phyloP scores from a whole-genome alignment of 2,797 vertebrate species.

The Odontamblyopus lacepedii region DNA sequence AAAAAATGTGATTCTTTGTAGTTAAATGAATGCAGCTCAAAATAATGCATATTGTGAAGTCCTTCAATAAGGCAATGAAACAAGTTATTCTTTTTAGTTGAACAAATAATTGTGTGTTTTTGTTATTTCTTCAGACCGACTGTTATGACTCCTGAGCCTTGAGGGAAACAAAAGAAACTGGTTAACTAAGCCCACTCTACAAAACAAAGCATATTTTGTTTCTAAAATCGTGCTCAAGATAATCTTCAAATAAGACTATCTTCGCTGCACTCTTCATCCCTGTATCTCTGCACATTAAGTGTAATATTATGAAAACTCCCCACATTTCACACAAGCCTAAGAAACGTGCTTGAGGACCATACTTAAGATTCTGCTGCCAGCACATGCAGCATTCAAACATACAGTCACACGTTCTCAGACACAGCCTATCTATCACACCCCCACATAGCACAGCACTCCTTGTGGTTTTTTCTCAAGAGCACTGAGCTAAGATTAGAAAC shows the following conservation, averaged over 20 bases:
- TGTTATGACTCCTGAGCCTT: constrained; percentile 15
- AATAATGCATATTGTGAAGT: neutral
- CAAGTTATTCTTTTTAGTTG: neutral
- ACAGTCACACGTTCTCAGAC: constrained; percentile 18
- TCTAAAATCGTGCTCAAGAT: neutral
- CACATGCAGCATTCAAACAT: constrained; percentile 10
- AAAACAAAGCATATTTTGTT: neutral
- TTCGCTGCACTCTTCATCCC: neutral
- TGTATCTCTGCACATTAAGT: neutral
- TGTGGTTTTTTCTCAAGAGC: constrained; percentile 37
- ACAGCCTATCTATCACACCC: constrained; percentile 47
- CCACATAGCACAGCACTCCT: constrained; percentile 39
- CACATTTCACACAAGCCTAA: neutral
- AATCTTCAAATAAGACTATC: neutral
- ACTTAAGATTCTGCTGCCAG: constrained; percentile 14
- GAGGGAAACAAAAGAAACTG: constrained; percentile 9
- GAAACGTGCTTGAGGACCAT: neutral
- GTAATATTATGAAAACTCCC: neutral
- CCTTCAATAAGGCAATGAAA: neutral
- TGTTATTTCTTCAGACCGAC: constrained; percentile 27
- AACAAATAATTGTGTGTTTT: neutral
- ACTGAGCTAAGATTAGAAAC: constrained; percentile 70
- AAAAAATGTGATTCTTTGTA: neutral
- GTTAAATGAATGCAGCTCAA: neutral
- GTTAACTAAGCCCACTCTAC: constrained; percentile 4